phyloP scores from a whole-genome alignment of 2,113 vertebrate genomes.

The Hydrochoerus hydrochaeris region DNA sequence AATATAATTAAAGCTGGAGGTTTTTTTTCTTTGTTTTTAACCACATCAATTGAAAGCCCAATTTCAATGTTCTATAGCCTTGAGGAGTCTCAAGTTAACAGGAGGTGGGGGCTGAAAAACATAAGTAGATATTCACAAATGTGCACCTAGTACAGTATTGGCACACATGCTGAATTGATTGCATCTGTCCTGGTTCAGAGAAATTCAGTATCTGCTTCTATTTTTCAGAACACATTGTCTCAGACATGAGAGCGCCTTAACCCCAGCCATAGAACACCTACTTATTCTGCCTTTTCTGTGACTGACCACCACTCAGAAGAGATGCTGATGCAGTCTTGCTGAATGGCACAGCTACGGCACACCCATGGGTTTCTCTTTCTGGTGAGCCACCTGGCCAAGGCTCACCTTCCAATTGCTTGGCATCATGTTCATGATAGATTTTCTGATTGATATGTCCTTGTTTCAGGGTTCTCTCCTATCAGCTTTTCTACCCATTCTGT shows the following conservation, averaged over 20 bases:
- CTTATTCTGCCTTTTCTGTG: neutral
- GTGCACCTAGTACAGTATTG: conserved; percentile 57
- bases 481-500: neutral
- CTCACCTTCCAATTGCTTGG: neutral
- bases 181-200: conserved; percentile 49
- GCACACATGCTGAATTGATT: conserved; percentile 63
- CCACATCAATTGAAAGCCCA: conserved; percentile 64
- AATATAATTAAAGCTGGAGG: conserved; percentile 66
- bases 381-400: neutral
- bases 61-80: conserved; percentile 54
- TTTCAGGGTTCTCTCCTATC: neutral
- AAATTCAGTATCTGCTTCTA: conserved; percentile 59
- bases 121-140: conserved; percentile 65
- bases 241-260: neutral
- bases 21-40: conserved; percentile 46
- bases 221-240: conserved; percentile 61
- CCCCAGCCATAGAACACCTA: neutral
- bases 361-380: neutral
- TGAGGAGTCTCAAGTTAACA: conserved; percentile 64
- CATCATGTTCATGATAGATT: neutral
- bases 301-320: neutral
- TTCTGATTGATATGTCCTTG: neutral
- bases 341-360: neutral
- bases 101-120: conserved; percentile 12
- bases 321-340: neutral